Base-by-base conservation (phyloP, 2,888 invertebrate genomes). In the Tribolium freemani region DNA sequence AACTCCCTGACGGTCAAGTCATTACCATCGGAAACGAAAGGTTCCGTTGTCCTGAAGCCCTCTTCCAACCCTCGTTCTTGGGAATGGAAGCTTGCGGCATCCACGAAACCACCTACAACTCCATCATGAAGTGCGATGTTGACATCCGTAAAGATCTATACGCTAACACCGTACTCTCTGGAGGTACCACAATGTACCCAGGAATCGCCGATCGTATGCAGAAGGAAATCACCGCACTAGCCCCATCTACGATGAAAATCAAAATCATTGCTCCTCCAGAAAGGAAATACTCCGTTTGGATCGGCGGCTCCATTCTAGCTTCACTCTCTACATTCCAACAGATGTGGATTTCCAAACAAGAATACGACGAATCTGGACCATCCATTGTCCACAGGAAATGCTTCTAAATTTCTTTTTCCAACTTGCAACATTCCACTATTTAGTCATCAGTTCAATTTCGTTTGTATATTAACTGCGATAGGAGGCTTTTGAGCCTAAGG, bases 371-470 rank as follows among this genome's bases (percentile, higher is more conserved):
- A 89, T 96, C 96, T 82, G 97, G 97, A 85, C 97, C 97, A 84
- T 95, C 95, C 83, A 96, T 96, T 86, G 97, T 97, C 85, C 97
- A 97, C 93, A 94, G 97, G 90, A 97, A 97, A 91, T 97, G 97
- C 92, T 97, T 97, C 93, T 96, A 96, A 93, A 72, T 75, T 70
- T 69, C 13, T 48, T 8, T 38, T 67, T 57, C 16, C 46, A 76
- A 79, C 80, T 48, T 78, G 78, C 78, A 80, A 82, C 84, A 84
- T 84, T 84, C 83, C 83, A 82, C 68, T 74, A 74, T 76, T 82
- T 76, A 72, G 76, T 72, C 75, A 80, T 82, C 80, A 81, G 82
- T 84, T 83, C 81, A 81, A 80, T 78, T 79, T 73, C 61, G 75
- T 75, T 77, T 80, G 79, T 79, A 79, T 74, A 67, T 67, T 57